Conservation (phyloP, 92 coral and sea anemone genomes). For the Palythoa grandiflora region DNA sequence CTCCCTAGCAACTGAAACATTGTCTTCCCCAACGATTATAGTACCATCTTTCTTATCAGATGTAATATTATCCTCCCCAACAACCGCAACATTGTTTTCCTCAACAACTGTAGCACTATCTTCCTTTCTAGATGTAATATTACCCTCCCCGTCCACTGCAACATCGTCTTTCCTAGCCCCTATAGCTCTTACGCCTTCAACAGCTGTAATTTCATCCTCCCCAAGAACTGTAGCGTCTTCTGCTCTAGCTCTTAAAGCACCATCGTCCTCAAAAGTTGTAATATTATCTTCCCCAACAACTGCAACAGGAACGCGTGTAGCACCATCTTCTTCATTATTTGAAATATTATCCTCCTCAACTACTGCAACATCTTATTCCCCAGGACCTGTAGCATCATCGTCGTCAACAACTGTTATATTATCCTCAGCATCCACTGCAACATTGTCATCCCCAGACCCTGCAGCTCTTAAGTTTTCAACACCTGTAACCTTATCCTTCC, state of each 20-base stretch:
- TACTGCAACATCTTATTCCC: neutral
- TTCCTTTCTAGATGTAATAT: neutral
- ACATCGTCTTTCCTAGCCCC: neutral
- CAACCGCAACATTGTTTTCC: neutral
- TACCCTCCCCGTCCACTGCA: neutral
- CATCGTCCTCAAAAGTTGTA: neutral
- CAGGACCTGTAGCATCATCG: neutral
- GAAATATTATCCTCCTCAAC: neutral
- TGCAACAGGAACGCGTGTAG: neutral
- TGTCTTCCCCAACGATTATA: too few relatives aligned
- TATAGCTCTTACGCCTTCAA: neutral
- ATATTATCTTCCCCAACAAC: neutral
- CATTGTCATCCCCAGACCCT: neutral
- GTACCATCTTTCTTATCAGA: neutral
- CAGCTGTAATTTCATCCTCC: neutral
- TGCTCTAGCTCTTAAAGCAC: neutral
- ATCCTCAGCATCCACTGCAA: neutral
- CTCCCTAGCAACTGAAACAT: too few relatives aligned
- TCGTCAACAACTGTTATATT: neutral
- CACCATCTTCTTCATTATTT: neutral
- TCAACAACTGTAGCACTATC: neutral
- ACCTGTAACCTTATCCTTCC: neutral
- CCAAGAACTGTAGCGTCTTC: neutral
- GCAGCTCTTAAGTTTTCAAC: neutral
- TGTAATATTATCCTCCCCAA: neutral